Evolutionary conservation across 2,113 vertebrate species (phyloP).

Genomic region (Mustela lutreola): DNA sequence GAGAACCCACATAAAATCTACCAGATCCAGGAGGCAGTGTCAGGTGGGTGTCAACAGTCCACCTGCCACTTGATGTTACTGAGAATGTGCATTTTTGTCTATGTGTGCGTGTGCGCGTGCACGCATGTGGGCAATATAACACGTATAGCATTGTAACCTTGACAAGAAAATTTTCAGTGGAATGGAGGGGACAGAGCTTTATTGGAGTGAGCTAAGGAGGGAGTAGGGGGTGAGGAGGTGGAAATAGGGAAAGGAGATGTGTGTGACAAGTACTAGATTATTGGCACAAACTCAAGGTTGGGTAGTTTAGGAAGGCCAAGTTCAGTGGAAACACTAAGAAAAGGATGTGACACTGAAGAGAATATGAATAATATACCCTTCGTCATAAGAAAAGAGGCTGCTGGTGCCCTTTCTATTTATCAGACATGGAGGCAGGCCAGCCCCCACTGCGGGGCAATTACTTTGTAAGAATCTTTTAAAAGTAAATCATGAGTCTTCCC

Average conservation of each 20-base stretch:
- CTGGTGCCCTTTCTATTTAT: neutral
- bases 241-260: neutral
- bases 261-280: neutral
- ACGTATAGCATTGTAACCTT: neutral
- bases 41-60: neutral
- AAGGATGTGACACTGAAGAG: neutral
- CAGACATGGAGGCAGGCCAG: neutral
- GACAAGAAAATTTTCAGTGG: neutral
- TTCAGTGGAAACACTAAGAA: neutral
- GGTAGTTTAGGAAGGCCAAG: neutral
- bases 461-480: neutral
- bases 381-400: neutral
- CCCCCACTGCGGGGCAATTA: neutral
- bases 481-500: neutral
- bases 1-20: neutral
- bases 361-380: neutral
- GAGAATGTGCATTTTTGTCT: neutral
- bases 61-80: neutral
- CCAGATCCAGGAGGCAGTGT: neutral
- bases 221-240: neutral
- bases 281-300: neutral
- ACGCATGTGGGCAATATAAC: neutral
- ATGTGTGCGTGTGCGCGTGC: fast-evolving
- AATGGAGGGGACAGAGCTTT: neutral
- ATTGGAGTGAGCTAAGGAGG: neutral